Percentiles rank a stretch among this genome's conserved stretches.
Conservation (phyloP, 2,888 invertebrate species). For the Colletes collaris region DNA sequence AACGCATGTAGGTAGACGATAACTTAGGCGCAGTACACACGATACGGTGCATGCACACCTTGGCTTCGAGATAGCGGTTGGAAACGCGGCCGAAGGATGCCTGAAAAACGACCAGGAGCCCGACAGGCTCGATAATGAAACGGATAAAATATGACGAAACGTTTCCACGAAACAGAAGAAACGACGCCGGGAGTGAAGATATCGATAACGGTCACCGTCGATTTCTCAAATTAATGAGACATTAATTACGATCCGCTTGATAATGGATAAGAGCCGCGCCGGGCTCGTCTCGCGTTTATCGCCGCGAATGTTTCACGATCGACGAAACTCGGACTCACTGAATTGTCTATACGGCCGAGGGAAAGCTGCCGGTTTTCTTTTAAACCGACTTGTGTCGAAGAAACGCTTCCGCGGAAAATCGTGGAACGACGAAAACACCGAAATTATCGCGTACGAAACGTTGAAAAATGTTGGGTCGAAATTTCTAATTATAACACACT, state of each 20-base stretch:
- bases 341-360: no score
- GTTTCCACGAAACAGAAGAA: constrained; percentile 19
- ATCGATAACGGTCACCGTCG: constrained; percentile 21
- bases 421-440: no score
- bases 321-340: no score
- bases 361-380: no score
- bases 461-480: no score
- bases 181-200: background rate
- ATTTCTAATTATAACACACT: no score
- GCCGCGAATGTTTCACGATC: constrained; percentile 23
- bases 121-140: constrained; percentile 19
- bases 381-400: no score
- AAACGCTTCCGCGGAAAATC: no score
- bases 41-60: constrained; percentile 38
- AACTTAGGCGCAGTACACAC: constrained; percentile 6
- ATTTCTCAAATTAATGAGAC: constrained; percentile 45
- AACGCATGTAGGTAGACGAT: constrained; percentile 47
- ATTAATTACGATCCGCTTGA: constrained; percentile 39
- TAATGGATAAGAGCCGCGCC: constrained; percentile 21
- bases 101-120: constrained; percentile 27
- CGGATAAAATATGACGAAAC: constrained; percentile 34
- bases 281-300: constrained; percentile 19
- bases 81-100: constrained; percentile 31
- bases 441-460: no score
- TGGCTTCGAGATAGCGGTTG: constrained; percentile 14